Conservation (phyloP, 2,113 vertebrate species). For the Petrocephalus microphthalmus region DNA sequence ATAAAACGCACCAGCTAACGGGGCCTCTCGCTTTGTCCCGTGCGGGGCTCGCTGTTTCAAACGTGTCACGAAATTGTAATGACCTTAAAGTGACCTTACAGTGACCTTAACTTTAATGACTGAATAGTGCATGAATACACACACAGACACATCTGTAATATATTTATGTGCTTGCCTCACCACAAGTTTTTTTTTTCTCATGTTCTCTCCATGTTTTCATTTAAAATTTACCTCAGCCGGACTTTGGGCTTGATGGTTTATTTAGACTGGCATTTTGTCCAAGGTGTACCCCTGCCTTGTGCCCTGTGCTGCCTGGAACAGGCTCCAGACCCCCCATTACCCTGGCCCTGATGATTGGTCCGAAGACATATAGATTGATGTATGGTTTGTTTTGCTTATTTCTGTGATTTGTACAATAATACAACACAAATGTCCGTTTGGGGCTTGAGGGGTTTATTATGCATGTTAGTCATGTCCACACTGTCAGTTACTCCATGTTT, state of each 20-base stretch:
- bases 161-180: neutral
- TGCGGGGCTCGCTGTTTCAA: neutral
- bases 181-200: neutral
- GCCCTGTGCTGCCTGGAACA: neutral
- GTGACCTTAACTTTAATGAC: neutral
- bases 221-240: neutral
- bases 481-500: neutral
- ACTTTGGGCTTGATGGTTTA: neutral
- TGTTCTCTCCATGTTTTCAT: neutral
- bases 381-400: neutral
- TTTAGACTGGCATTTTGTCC: neutral
- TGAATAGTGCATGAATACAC: slow-evolving; percentile 1
- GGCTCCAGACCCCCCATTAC: neutral
- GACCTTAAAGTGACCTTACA: slow-evolving; percentile 3
- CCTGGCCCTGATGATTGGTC: neutral
- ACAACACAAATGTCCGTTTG: neutral
- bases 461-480: neutral
- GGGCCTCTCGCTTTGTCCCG: slow-evolving; percentile 12
- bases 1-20: neutral
- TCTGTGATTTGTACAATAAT: neutral
- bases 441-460: neutral
- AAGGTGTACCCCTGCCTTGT: neutral
- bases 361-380: neutral
- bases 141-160: slow-evolving; percentile 2
- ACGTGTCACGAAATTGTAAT: neutral